Base-by-base conservation (phyloP, 2,113 vertebrate species). In the Aldabrachelys gigantea region DNA sequence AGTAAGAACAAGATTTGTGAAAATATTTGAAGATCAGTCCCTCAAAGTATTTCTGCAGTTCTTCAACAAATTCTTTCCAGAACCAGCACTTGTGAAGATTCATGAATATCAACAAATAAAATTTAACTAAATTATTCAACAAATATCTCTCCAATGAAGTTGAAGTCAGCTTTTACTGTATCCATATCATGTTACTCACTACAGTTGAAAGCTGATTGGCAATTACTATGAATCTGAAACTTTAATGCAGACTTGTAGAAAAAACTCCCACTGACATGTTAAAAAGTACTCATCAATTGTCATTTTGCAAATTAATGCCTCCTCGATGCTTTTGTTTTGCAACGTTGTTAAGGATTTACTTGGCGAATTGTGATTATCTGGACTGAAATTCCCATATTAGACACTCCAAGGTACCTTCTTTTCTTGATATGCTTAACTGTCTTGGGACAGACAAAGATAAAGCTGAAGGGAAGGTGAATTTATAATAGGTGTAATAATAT, bases 311-410 rank as follows among this genome's bases (percentile, higher is more conserved):
- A 53, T 13, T 11, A 41, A 82, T 24, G 5, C 3, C 90, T 87
- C 57, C 6, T 19, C 80, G 16, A 83, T 41, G 22, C 65, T 89
- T 81, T 91, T 29, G 50, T 91, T 92, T 92, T n/a, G 91, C 89
- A 94, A 82, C 54, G 92, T 65, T 89, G 2, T 0, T 9, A 62
- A 49, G 44, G 50, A 93, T 93, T 95, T 95, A 59, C 38, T 11
- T 90, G 91, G n/a, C 10, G 56, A 91, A 65, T 75, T 41, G 25
- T 90, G 25, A 22, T 10, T 94, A 25, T 84, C 54, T 85, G 29
- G 6, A 7, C 16, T 78, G 21, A 8, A 87, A 0, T 88, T 89
- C 22, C 8, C 87, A 50, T 17, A 56, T 76, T 47, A 91, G 41
- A 80, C n/a, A 65, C 6, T 50, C 12, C 72, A 69, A 85, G 31